Evolutionary conservation across 2,113 vertebrate species (phyloP).

Genomic region (Trochalopteron elliotii): DNA sequence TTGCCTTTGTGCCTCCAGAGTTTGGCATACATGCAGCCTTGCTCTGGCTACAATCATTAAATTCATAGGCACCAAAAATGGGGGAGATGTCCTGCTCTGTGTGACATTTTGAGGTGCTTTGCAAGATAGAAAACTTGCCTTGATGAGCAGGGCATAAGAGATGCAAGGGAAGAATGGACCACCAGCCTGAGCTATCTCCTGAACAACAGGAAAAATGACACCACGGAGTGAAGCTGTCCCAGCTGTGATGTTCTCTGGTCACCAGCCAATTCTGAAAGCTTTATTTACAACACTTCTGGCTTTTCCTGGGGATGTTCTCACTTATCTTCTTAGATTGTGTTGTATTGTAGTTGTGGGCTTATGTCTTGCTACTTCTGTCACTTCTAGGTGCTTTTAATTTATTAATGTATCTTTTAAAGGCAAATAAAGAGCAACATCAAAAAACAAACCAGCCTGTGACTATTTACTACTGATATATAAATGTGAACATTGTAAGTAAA

Average conservation of each 20-base stretch:
- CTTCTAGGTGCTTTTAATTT: conserved; percentile 26
- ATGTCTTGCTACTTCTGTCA: conserved; percentile 14
- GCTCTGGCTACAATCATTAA: background rate
- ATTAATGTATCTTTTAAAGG: conserved; percentile 51
- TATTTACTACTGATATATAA: background rate
- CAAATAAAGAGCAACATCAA: conserved; percentile 67
- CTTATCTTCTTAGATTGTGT: background rate
- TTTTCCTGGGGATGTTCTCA: background rate
- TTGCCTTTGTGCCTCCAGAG: background rate
- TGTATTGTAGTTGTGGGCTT: background rate
- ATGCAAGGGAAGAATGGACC: background rate
- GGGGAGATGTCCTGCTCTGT: background rate
- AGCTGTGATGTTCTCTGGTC: background rate
- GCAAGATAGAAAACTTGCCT: background rate
- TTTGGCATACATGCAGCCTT: background rate
- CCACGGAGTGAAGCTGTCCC: background rate
- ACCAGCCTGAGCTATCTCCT: background rate
- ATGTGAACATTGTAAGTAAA: background rate
- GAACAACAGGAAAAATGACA: background rate
- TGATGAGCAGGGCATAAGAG: background rate
- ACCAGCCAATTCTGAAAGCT: background rate
- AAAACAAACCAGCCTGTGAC: background rate
- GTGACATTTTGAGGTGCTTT: background rate
- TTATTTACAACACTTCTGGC: background rate
- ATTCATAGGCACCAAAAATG: background rate